Conservation (phyloP, 2,797 vertebrate genomes). For the Falco naumanni region DNA sequence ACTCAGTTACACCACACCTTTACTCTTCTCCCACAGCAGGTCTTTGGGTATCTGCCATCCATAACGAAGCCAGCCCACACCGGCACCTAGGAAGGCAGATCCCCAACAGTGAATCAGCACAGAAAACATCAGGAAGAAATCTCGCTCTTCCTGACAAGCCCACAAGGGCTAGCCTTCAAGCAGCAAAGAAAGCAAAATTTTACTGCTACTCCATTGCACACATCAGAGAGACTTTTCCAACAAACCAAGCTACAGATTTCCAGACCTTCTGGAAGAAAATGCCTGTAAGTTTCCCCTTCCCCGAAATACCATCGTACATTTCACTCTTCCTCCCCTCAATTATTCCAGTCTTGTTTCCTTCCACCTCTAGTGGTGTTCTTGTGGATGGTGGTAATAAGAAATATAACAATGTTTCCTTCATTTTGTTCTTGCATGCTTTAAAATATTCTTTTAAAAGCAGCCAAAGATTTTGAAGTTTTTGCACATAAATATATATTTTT, state of each 20-base stretch:
- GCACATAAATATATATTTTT: neutral
- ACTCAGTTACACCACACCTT: neutral
- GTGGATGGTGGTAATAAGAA: neutral
- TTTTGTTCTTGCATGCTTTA: neutral
- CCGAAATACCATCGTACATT: neutral
- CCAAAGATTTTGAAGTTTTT: neutral
- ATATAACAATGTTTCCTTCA: neutral
- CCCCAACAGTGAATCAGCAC: neutral
- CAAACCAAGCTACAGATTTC: neutral
- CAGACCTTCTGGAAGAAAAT: neutral
- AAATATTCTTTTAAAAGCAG: neutral
- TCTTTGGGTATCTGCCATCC: neutral
- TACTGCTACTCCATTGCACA: neutral
- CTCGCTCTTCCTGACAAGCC: neutral
- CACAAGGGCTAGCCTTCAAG: neutral
- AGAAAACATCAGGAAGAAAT: neutral
- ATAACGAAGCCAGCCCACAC: no score
- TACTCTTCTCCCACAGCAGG: neutral
- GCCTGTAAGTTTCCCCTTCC: neutral
- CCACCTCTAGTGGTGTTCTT: neutral
- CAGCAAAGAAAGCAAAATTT: neutral
- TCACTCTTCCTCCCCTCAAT: neutral
- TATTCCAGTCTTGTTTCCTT: neutral
- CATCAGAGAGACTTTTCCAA: neutral
- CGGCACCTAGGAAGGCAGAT: neutral